phyloP scores from a whole-genome alignment of 2,797 vertebrate genomes.

The Anas georgica region DNA sequence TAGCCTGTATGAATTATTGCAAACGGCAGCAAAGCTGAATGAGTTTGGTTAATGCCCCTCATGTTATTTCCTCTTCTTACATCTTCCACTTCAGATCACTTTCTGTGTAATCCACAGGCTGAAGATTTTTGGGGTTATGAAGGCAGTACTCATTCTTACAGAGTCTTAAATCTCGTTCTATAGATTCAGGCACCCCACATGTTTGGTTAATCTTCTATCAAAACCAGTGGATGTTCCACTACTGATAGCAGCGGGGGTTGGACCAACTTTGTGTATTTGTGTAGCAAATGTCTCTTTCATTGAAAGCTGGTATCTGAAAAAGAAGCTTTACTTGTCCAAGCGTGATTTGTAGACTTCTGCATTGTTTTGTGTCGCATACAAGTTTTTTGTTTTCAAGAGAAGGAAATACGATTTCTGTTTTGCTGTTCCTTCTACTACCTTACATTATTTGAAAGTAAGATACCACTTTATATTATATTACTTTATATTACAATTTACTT shows the following conservation, averaged over 20 bases:
- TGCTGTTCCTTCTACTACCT: not conserved
- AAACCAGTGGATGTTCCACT: not conserved
- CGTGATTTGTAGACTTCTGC: not conserved
- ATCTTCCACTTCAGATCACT: not conserved
- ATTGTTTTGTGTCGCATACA: not conserved
- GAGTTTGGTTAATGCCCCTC: not conserved
- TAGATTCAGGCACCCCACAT: not conserved
- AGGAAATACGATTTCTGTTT: fast-evolving
- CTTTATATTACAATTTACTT: not conserved
- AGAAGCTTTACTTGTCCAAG: not conserved
- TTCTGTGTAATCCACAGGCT: not conserved
- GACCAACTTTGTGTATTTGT: not conserved
- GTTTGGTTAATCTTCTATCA: not conserved
- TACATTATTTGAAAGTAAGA: not conserved
- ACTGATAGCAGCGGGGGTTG: not conserved
- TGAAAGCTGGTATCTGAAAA: not conserved
- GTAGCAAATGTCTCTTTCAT: not conserved
- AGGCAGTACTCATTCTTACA: not conserved
- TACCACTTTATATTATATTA: not conserved
- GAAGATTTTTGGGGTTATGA: not conserved
- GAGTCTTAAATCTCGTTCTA: not conserved
- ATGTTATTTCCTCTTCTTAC: not conserved
- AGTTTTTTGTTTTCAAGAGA: not conserved
- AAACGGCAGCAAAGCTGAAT: not conserved
- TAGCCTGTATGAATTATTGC: not conserved